Evolutionary conservation across 2,113 vertebrate species (phyloP), one percentile per base, ranked within the genome.

Genomic region (Porphyrio hochstetteri): DNA sequence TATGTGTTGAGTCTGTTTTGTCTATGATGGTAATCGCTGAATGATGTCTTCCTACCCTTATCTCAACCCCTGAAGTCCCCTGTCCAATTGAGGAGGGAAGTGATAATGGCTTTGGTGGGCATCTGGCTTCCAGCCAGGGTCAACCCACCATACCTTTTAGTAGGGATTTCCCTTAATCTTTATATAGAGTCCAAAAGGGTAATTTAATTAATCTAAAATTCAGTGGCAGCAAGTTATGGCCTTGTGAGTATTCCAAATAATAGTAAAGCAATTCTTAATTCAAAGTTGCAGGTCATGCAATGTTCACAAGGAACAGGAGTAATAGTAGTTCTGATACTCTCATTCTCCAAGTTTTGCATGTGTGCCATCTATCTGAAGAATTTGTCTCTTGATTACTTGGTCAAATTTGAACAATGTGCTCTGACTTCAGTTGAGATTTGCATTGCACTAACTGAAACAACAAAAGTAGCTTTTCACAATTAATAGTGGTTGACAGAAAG

Each of bases 321-420:
- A 56, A 38, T 4, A 48, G 5, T 29, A 35, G 23, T 60, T n/a
- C 10, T 36, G 16, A 40, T 61, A 33, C 5, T 14, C 18, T n/a
- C 1, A 7, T 50, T 86, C 35, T 36, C 10, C 1, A 21, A 52
- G 27, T 53, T 80, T 82, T 92, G 9, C 8, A n/a, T 24, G 2
- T 42, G 6, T 75, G 33, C 8, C 9, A 29, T 17, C 42, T 70
- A 8, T 25, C 28, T 67, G 44, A 53, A 64, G 10, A 78, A 74
- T 36, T 29, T 70, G 0, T 71, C 17, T 81, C 20, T 15, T 2
- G 2, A 5, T 46, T 57, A 48, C 6, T 25, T 1, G 0, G 15
- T 13, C 71, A 75, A 76, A 56, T 52, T 63, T 55, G 7, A 6
- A 75, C 15, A 87, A 86, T 53, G 10, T 78, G 3, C 5, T 70